Conservation (phyloP, 2,888 invertebrate species). For the Lepidochrysops patricia region DNA sequence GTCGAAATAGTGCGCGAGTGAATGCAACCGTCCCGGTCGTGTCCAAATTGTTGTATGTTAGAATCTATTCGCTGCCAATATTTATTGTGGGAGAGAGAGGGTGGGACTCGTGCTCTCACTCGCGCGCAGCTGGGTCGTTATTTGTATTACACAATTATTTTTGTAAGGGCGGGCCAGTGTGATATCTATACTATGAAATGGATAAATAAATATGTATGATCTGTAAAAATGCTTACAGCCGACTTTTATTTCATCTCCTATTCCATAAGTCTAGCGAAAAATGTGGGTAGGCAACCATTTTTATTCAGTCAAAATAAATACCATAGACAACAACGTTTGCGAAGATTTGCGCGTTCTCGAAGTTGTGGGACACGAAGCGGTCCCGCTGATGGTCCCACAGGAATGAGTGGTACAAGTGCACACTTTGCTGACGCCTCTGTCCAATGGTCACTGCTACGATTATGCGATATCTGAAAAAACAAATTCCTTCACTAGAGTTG, state of each 20-base stretch:
- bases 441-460: conserved; percentile 78
- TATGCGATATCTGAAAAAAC: conserved; percentile 76
- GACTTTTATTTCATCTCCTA: conserved; percentile 26
- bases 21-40: conserved; percentile 51
- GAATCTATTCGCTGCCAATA: conserved; percentile 56
- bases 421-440: conserved; percentile 79
- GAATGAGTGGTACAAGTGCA: conserved; percentile 76
- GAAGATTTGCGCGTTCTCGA: conserved; percentile 77
- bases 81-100: conserved; percentile 39
- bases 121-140: conserved; percentile 64
- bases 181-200: conserved; percentile 74
- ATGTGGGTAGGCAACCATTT: conserved; percentile 22
- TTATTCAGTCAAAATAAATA: conserved; percentile 77
- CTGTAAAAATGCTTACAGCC: conserved; percentile 68
- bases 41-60: conserved; percentile 66
- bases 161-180: conserved; percentile 75
- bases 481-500: no score
- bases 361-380: conserved; percentile 72
- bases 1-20: conserved; percentile 42
- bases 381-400: conserved; percentile 81
- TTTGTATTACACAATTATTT: conserved; percentile 71
- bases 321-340: conserved; percentile 79
- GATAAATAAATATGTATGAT: conserved; percentile 75
- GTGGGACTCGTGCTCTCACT: conserved; percentile 45
- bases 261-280: not conserved